Evolutionary conservation across 2,113 vertebrate species (phyloP), one percentile per base, ranked within the genome.

Genomic region (Salvelinus sp.): DNA sequence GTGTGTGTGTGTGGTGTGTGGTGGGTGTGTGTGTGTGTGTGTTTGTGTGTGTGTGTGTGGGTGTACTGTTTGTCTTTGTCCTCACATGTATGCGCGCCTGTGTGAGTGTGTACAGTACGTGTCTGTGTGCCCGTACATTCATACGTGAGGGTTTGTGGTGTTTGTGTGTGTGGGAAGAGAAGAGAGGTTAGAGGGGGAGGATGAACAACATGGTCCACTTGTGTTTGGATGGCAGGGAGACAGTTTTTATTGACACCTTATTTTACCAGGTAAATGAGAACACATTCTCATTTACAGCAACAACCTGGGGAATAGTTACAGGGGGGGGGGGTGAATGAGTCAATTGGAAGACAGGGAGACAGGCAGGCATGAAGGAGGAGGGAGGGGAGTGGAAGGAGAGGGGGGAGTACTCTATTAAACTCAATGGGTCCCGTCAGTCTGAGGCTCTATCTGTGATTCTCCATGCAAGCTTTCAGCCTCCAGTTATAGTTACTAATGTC

Each of bases 111-210:
- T 54, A 33, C 33, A 33, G 50, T 44, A 6, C 1, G n/a, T n/a
- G n/a, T 27, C 4, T 20, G 48, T 13, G n/a, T 7, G 16, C 23
- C 33, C 33, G 33, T 33, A 33, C 33, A 33, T 33, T 33, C 33
- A 33, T 70, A 13, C 3, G 4, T 9, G 3, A 48, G 14, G 28
- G 27, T n/a, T 14, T 9, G 6, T 14, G 9, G 30, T 20, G 38
- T 44, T 7, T 44, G 38, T 44, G 38, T 28, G 70, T 67, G 28
- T 63, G 68, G 69, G 76, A 25, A 91, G 92, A 88, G 87, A 93
- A 93, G 93, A 85, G 92, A 93, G 93, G 93, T 94, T 92, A 92
- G 92, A 92, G 90, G 80, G 91, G 92, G 90, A 73, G 80, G 38
- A 73, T 74, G 90, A 94, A 95, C 91, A 91, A 92, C 83, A 63